Percentiles rank a stretch among this genome's conserved stretches.
phyloP scores from a whole-genome alignment of 2,888 invertebrate species.

The Euplagia quadripunctaria region DNA sequence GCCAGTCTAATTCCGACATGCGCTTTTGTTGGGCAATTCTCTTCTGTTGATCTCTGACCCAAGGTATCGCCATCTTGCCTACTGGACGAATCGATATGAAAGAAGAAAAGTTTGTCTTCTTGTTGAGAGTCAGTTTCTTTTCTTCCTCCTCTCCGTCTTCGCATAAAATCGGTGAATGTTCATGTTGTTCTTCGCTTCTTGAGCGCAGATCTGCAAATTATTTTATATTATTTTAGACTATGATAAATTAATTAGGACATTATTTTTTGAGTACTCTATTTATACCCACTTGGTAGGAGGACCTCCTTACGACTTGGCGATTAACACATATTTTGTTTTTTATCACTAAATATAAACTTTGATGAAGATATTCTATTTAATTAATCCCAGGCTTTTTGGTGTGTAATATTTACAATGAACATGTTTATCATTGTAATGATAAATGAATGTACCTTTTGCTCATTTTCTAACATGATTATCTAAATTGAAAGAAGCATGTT shows the following conservation, averaged over 20 bases:
- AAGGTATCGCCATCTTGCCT: slow-evolving; percentile 40
- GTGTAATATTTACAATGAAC: not conserved
- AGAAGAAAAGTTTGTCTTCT: slow-evolving; percentile 61
- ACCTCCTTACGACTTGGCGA: not conserved
- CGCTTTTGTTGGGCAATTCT: slow-evolving; percentile 48
- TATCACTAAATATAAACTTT: not conserved
- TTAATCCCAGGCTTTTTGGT: too few relatives aligned
- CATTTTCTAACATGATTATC: too few relatives aligned
- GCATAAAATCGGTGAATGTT: slow-evolving; percentile 20
- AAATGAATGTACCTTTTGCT: too few relatives aligned
- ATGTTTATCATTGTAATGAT: too few relatives aligned
- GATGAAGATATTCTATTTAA: too few relatives aligned
- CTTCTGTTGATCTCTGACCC: slow-evolving; percentile 45
- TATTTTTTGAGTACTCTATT: not conserved
- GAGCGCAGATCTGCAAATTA: slow-evolving; percentile 52
- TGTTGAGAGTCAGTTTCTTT: slow-evolving; percentile 52
- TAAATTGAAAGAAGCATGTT: too few relatives aligned
- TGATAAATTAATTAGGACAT: not conserved
- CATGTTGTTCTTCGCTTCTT: slow-evolving; percentile 28
- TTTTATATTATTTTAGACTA: slow-evolving; percentile 22
- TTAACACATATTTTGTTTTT: not conserved
- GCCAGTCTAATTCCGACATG: slow-evolving; percentile 68
- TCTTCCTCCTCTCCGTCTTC: slow-evolving; percentile 33
- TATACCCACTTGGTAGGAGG: not conserved
- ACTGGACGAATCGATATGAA: slow-evolving; percentile 64